Conservation (phyloP, 1,140 invertebrate genomes). For the Stegodyphus mimosarum region DNA sequence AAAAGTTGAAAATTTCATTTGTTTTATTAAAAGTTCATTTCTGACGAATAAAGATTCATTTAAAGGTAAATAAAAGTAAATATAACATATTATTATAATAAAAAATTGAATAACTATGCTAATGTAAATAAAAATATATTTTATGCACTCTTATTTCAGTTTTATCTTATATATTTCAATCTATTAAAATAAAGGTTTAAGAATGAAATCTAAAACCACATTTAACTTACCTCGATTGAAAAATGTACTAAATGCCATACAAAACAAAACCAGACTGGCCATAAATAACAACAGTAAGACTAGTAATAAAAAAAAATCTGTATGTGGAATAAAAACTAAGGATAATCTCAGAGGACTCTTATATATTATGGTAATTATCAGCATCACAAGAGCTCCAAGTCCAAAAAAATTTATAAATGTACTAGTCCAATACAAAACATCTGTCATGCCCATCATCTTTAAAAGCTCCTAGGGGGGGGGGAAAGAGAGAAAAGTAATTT, state of each 20-base stretch:
- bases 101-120: too few relatives aligned
- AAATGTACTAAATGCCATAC: conserved; percentile 62
- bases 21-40: too few relatives aligned
- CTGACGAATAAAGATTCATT: too few relatives aligned
- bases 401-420: conserved; percentile 75
- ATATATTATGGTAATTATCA: conserved; percentile 70
- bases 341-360: conserved; percentile 67
- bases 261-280: conserved; percentile 62
- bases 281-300: conserved; percentile 48
- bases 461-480: conserved; percentile 73
- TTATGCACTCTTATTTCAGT: too few relatives aligned
- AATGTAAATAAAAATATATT: too few relatives aligned
- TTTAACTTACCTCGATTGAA: conserved; percentile 60
- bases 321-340: conserved; percentile 70
- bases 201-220: too few relatives aligned
- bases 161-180: too few relatives aligned
- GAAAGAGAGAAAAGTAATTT: too few relatives aligned
- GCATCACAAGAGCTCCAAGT: conserved; percentile 70
- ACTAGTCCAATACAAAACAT: conserved; percentile 73
- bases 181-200: too few relatives aligned
- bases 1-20: too few relatives aligned
- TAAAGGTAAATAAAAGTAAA: too few relatives aligned
- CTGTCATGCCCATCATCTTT: conserved; percentile 75
- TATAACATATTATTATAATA: too few relatives aligned
- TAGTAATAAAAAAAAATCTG: conserved; percentile 71